Evolutionary conservation across 2,888 invertebrate genomes (phyloP).

Genomic region (Miltochrista miniata): DNA sequence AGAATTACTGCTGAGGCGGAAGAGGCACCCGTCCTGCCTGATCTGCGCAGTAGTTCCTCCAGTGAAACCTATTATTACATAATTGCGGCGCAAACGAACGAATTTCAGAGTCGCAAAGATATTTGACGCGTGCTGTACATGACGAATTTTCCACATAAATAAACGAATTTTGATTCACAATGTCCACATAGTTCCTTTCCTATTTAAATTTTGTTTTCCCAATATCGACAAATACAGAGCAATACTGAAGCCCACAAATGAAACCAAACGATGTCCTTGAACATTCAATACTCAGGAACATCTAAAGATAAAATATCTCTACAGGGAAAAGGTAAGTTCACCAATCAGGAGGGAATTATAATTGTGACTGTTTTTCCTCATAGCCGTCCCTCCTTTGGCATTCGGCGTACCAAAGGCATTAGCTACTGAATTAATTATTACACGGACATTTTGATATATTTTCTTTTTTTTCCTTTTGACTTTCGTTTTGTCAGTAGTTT

Average conservation of each 20-base stretch:
- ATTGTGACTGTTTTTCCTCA: slow-evolving; percentile 27
- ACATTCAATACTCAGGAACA: slow-evolving; percentile 22
- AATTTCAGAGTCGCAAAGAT: too few species aligned
- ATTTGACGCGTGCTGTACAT: too few species aligned
- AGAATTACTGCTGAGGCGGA: too few species aligned
- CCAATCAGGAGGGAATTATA: slow-evolving; percentile 31
- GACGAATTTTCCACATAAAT: too few species aligned
- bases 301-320: slow-evolving; percentile 20
- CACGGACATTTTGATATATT: slow-evolving; percentile 20
- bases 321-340: slow-evolving; percentile 22
- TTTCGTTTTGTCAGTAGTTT: background rate
- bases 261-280: slow-evolving; percentile 5
- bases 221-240: background rate
- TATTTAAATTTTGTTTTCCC: background rate
- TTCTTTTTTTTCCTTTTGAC: slow-evolving; percentile 11
- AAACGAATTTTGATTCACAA: too few species aligned
- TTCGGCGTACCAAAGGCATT: slow-evolving; percentile 7
- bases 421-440: slow-evolving; percentile 22
- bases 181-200: too few species aligned
- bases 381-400: slow-evolving; percentile 4
- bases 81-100: too few species aligned
- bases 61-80: too few species aligned
- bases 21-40: too few species aligned
- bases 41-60: too few species aligned
- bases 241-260: slow-evolving; percentile 1